Percentiles rank a stretch among this genome's conserved stretches.
phyloP scores from a whole-genome alignment of 2,888 invertebrate genomes.

The Neoascia interrupta region DNA sequence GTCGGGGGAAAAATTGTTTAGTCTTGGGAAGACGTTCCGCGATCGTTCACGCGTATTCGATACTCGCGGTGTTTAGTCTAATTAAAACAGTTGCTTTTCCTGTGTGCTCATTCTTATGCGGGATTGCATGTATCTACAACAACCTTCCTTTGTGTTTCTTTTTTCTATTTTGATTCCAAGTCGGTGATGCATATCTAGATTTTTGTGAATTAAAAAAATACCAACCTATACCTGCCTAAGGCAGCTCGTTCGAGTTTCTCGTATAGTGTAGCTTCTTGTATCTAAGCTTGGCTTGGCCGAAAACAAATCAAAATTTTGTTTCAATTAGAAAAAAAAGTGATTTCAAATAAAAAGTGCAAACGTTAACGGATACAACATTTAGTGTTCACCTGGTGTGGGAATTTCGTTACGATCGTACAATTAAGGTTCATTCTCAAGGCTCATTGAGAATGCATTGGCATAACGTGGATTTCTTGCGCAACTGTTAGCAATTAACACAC shows the following conservation, averaged over 20 bases:
- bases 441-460: slow-evolving; percentile 12
- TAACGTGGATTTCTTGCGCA: background rate
- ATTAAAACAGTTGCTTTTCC: slow-evolving; percentile 29
- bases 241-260: no score
- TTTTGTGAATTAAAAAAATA: slow-evolving; percentile 8
- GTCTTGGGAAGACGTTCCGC: slow-evolving; percentile 76
- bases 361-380: background rate
- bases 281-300: slow-evolving; percentile 4
- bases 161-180: no score
- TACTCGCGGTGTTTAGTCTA: slow-evolving; percentile 32
- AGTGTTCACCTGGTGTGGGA: slow-evolving; percentile 9
- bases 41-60: slow-evolving; percentile 75
- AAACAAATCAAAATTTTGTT: slow-evolving; percentile 32
- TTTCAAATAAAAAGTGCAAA: slow-evolving; percentile 22
- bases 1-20: slow-evolving; percentile 76
- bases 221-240: no score
- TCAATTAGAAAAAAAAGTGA: slow-evolving; percentile 19
- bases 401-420: slow-evolving; percentile 5
- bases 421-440: slow-evolving; percentile 12
- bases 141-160: slow-evolving; percentile 26
- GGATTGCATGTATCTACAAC: background rate
- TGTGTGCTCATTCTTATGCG: background rate
- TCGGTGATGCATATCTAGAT: slow-evolving; percentile 1
- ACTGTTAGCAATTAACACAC: slow-evolving; percentile 1
- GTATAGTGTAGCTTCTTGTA: background rate